Base-by-base conservation (phyloP, 2,888 invertebrate genomes). In the Cantharis nigra region DNA sequence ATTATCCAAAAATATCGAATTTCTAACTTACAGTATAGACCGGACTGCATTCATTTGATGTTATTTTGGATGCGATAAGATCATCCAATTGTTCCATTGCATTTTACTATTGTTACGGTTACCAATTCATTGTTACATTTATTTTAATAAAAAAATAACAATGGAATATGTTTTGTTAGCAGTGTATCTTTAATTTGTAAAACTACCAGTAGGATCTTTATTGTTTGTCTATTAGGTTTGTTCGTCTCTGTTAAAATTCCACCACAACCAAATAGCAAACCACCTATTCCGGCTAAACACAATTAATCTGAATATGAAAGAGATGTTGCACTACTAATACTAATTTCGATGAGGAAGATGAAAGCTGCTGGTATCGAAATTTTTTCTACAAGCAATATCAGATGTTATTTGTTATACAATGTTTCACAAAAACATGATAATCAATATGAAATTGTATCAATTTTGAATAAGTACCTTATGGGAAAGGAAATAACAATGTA, bases 1-100 rank as follows among this genome's bases (percentile, higher is more conserved):
- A 78, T 78, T 78, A 78, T 74, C 74, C 23, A 74, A 78, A 78
- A 78, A 76, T 78, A 78, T 78, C 78, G 76, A 78, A 74, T 78
- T 78, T 78, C 78, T 63, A 20, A 18, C 26, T 16, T 74, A 30
- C 69, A 67, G 49, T 28, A n/a, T n/a, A 11, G 76, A 5, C 30
- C 78, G 74, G 14, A 71, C 49, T 13, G 3, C 26, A 13, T 23
- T 18, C 64, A 14, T n/a, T 49, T 49, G 49, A 49, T 49, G 49
- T n/a, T 49, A 49, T 49, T 49, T 49, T 49, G n/a, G 49, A 49
- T 49, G n/a, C 9, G 49, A 49, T 49, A 49, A 49, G 49, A 49
- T 49, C 49, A 49, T 49, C 49, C 49, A 49, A 49, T 49, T 49
- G n/a, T 33, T 75, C 64, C 23, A 49, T 20, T 62, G 14, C 14